Evolutionary conservation across 2,888 invertebrate genomes (phyloP).

Genomic region (Phytoseiulus persimilis): DNA sequence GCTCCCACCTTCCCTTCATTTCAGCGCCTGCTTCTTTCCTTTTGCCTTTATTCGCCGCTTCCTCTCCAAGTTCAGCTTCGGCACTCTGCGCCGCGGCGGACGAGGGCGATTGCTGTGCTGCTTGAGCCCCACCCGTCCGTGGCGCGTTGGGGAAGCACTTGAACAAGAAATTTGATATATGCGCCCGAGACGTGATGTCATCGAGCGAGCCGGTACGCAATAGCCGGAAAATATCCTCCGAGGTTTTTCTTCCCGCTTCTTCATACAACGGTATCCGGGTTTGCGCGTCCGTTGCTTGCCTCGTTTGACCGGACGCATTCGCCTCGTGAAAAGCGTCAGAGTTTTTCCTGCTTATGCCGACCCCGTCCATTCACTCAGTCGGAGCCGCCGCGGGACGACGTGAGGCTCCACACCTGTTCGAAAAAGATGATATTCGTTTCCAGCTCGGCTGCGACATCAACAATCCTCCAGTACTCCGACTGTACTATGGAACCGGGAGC

Average conservation of each 20-base stretch:
- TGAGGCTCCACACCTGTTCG: too few species aligned
- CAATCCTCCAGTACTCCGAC: too few species aligned
- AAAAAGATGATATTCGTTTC: too few species aligned
- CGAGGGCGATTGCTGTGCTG: neutral
- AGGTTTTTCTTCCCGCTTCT: neutral
- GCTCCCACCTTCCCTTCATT: neutral
- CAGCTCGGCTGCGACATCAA: too few species aligned
- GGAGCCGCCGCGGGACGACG: too few species aligned
- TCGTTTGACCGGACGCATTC: too few species aligned
- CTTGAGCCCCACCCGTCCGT: neutral
- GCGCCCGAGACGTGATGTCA: slow-evolving; percentile 37
- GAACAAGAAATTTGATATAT: slow-evolving; percentile 38
- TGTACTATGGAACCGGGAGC: too few species aligned
- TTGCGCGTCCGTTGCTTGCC: neutral
- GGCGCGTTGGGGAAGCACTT: neutral
- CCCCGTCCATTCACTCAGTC: too few species aligned
- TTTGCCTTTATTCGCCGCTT: neutral
- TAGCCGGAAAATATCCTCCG: neutral
- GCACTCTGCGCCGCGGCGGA: neutral
- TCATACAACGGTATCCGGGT: neutral
- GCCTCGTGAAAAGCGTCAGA: too few species aligned
- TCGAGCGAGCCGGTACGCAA: neutral
- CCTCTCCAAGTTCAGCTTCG: neutral
- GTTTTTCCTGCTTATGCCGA: too few species aligned
- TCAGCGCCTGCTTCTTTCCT: neutral